A percentile compares a stretch with the other conserved stretches of the same genome.
phyloP scores from a whole-genome alignment of 2,797 vertebrate species.

The Leptoclinus maculatus region DNA sequence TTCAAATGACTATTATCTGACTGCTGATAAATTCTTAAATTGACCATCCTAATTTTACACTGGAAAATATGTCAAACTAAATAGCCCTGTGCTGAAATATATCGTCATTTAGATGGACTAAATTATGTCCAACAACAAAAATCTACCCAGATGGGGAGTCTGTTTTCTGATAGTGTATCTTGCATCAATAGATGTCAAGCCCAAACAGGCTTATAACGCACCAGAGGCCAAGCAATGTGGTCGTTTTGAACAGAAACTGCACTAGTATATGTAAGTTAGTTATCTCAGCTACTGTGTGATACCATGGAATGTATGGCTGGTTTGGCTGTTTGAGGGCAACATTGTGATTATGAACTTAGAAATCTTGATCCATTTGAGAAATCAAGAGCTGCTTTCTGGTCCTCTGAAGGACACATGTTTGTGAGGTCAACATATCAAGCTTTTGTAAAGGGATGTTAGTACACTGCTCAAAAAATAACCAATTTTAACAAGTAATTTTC shows the following conservation, averaged over 20 bases:
- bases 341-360: neutral
- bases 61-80: no score
- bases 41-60: no score
- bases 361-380: neutral
- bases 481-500: neutral
- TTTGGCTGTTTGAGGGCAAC: neutral
- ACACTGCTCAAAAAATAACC: neutral
- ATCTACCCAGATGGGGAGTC: no score
- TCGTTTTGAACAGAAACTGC: neutral
- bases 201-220: neutral
- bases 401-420: constrained; percentile 28
- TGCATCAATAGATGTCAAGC: neutral
- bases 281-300: neutral
- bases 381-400: neutral
- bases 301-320: neutral
- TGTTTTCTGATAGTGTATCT: no score
- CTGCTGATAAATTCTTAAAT: neutral
- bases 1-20: neutral
- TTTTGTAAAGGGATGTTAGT: neutral
- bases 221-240: no score
- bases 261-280: neutral
- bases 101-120: no score
- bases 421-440: neutral
- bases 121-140: no score
- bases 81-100: no score